A percentile compares a stretch with the other conserved stretches of the same genome.
Conservation (phyloP, 2,888 invertebrate genomes). For the Schizaphis graminum region DNA sequence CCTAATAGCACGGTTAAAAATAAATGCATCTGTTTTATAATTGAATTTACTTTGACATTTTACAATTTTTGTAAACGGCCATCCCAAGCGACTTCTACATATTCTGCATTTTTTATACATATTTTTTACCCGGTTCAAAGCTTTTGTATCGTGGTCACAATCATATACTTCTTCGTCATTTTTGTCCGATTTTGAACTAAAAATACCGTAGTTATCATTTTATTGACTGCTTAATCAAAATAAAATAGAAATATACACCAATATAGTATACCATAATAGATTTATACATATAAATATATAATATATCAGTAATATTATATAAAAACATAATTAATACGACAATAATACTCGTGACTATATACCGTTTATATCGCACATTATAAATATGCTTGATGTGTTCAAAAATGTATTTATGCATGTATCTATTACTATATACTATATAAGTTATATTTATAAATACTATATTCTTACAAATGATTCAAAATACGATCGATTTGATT, state of each 20-base stretch:
- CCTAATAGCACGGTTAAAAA: not conserved
- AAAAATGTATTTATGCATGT: not conserved
- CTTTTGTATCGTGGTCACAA: not conserved
- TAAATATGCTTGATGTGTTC: not conserved
- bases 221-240: not conserved
- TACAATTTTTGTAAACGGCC: not conserved
- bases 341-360: too few relatives aligned
- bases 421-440: not conserved
- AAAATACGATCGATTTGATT: not conserved
- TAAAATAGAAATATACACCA: not conserved
- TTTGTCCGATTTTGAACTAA: not conserved
- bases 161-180: not conserved
- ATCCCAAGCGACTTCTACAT: not conserved
- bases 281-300: too few relatives aligned
- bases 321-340: not conserved
- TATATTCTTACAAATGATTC: not conserved
- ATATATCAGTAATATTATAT: not conserved
- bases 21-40: not conserved
- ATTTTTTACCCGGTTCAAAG: not conserved
- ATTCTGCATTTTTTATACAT: conserved; percentile 23
- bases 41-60: not conserved
- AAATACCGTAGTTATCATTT: not conserved
- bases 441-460: not conserved
- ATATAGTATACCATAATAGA: not conserved
- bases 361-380: not conserved